Conservation (phyloP, 2,888 invertebrate species). For the Cheilosia pagana region DNA sequence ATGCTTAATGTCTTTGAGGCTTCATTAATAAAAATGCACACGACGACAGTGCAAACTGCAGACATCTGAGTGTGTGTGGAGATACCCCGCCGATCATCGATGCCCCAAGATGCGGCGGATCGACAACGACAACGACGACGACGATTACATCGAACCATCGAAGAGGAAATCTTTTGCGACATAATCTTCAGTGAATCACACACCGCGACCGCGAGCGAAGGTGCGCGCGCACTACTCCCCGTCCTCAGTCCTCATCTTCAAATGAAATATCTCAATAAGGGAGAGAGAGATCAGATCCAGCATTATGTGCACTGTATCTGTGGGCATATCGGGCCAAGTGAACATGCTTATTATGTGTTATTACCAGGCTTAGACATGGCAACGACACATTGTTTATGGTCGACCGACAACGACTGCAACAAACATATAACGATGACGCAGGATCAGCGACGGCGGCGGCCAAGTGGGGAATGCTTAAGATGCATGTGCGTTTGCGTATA, state of each 20-base stretch:
- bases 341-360: slow-evolving; percentile 75
- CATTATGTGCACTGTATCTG: slow-evolving; percentile 54
- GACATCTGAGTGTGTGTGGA: not conserved
- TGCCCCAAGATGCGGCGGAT: slow-evolving; percentile 30
- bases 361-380: slow-evolving; percentile 72
- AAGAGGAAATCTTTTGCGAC: slow-evolving; percentile 66
- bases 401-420: slow-evolving; percentile 63
- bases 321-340: slow-evolving; percentile 62
- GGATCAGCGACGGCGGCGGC: slow-evolving; percentile 16
- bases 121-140: not conserved
- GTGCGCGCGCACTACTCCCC: slow-evolving; percentile 7
- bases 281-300: slow-evolving; percentile 65
- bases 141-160: slow-evolving; percentile 61
- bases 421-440: slow-evolving; percentile 7
- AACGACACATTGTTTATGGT: slow-evolving; percentile 74
- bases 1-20: slow-evolving; percentile 72
- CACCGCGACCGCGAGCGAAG: slow-evolving; percentile 19
- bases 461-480: slow-evolving; percentile 46
- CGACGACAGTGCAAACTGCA: slow-evolving; percentile 31
- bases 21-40: slow-evolving; percentile 74
- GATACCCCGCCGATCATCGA: slow-evolving; percentile 33
- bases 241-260: too few species aligned
- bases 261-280: slow-evolving; percentile 75
- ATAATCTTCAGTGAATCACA: slow-evolving; percentile 62
- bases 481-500: slow-evolving; percentile 57